phyloP scores from a whole-genome alignment of 2,888 invertebrate species.

The Thecophora atra region DNA sequence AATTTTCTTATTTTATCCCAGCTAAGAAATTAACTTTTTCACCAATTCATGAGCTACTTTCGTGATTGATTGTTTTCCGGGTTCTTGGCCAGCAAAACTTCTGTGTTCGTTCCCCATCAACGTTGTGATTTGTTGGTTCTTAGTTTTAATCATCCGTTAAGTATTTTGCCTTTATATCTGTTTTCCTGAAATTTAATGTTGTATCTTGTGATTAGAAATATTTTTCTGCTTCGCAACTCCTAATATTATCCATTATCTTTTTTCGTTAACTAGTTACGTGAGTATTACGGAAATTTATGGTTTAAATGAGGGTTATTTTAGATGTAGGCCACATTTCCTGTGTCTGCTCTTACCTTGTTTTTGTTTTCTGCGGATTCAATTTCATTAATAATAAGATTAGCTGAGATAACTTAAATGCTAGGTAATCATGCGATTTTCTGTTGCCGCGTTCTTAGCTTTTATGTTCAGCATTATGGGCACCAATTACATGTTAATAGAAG shows the following conservation, averaged over 20 bases:
- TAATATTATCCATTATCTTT: too few species aligned
- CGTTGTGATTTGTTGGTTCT: too few species aligned
- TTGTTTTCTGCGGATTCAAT: not conserved
- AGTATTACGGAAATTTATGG: slow-evolving; percentile 20
- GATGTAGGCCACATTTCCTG: not conserved
- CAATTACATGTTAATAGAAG: too few species aligned
- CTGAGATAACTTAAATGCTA: too few species aligned
- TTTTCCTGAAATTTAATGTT: too few species aligned
- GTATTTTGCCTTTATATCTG: too few species aligned
- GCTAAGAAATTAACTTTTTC: not conserved
- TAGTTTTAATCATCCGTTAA: too few species aligned
- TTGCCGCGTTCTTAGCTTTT: not conserved
- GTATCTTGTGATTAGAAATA: too few species aligned
- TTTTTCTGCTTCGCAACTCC: too few species aligned
- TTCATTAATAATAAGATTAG: slow-evolving; percentile 1
- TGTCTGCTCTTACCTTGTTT: slow-evolving; percentile 1
- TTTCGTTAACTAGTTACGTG: slow-evolving; percentile 18
- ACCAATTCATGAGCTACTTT: not conserved
- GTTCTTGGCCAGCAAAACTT: too few species aligned
- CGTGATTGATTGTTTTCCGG: not conserved
- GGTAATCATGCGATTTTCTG: not conserved
- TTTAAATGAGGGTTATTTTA: slow-evolving; percentile 2
- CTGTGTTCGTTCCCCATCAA: too few species aligned
- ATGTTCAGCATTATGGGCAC: not conserved
- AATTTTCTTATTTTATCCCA: not conserved